These are phyloP conservation scores for Tinamus major DNA, from an alignment of 2,797 vertebrate genomes.

Conservation along the genomic window DNA sequence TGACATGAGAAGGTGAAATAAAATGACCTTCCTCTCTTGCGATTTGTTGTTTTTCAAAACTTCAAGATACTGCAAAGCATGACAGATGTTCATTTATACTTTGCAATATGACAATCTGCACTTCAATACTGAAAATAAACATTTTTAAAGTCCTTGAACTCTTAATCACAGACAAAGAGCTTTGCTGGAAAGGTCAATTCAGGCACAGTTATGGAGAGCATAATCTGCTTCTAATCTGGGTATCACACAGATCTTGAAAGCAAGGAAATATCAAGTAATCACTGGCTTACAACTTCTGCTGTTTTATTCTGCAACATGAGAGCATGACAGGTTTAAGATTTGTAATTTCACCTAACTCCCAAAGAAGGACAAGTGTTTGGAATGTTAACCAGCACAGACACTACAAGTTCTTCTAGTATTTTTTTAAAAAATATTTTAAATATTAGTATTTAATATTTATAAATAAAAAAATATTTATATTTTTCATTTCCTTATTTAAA, in stretches of 20 bases:
- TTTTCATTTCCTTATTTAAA: not conserved
- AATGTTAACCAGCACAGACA: not conserved
- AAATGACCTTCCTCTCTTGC: not conserved
- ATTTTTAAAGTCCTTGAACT: not conserved
- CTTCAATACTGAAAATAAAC: not conserved
- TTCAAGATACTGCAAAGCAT: not conserved
- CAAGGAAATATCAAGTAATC: not conserved
- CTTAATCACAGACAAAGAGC: not conserved
- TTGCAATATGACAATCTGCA: not conserved
- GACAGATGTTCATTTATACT: not conserved
- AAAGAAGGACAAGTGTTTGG: not conserved
- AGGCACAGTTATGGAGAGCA: not conserved
- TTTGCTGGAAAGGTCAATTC: not conserved
- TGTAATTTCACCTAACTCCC: slow-evolving; percentile 3
- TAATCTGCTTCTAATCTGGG: not conserved
- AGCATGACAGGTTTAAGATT: not conserved
- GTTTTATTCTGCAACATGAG: not conserved
- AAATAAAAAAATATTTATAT: not conserved
- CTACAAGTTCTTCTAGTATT: not conserved
- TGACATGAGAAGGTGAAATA: not conserved
- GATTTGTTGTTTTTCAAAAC: not conserved
- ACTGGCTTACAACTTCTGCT: not conserved
- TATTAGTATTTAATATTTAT: not conserved
- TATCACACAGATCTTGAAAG: not conserved
- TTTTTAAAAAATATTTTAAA: not conserved